Evolutionary conservation across 2,113 vertebrate species (phyloP), one percentile per base, ranked within the genome.

Genomic region (Ophthalmolycus amberensis): DNA sequence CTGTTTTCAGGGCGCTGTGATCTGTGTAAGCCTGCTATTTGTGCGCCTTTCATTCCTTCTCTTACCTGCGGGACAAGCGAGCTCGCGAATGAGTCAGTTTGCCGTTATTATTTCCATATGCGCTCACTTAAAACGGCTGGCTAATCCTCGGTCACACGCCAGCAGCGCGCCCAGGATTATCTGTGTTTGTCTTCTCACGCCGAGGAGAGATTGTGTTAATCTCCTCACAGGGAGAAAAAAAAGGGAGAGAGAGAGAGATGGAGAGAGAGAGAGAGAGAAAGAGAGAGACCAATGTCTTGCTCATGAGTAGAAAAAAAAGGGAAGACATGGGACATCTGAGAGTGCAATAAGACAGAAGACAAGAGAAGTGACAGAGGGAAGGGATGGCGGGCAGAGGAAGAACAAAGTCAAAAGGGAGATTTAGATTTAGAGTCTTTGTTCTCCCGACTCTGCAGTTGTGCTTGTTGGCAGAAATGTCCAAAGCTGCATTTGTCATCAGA

Each of bases 171-270:
- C 85, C 85, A 68, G 91, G 94, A 95, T 95, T 95, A 95, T 94
- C 93, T 91, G 90, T 93, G 94, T 94, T 94, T 95, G 93, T 95
- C 93, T 94, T 94, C 90, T 94, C 89, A 91, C 85, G 77, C 86
- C 76, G 88, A 92, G 86, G 82, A 91, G 92, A 95, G 94, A 94
- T 93, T 94, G 91, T 78, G 87, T 79, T 94, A 93, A 95, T 94
- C 93, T 94, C 84, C 88, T 91, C 84, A 62, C 77, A 92, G 90
- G 85, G 84, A 66, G 20, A 75, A 46, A 14, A 18, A 63, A 76
- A 48, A 74, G 77, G 60, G 25, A 58, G 62, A 72, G 50, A 2
- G 18, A 52, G 52, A 14, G 59, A 76, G 54, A 73, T 1, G 1
- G 20, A 72, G 64, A 50, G 11, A 15, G 58, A 76, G 54, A 71